A percentile compares a stretch with the other conserved stretches of the same genome.
Evolutionary conservation across 2,888 invertebrate species (phyloP).

Genomic region (Ophion slaviceki): DNA sequence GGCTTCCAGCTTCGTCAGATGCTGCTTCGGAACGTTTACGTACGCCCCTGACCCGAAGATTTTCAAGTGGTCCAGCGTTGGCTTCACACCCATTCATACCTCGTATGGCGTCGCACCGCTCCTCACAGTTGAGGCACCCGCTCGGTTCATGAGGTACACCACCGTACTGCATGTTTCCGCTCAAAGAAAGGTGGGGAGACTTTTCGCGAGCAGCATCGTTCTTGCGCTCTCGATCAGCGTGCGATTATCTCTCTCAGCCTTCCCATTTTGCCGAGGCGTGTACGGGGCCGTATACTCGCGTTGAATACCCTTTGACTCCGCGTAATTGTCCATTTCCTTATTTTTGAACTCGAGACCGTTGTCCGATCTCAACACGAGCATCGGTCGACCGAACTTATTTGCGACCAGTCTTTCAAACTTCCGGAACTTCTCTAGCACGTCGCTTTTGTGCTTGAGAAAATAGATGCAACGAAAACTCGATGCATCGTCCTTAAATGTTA

Average conservation of each 20-base stretch:
- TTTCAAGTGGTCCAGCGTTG: constrained; percentile 22
- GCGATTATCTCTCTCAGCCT: constrained; percentile 67
- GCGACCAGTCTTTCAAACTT: constrained; percentile 20
- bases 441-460: constrained; percentile 61
- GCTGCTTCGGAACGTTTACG: constrained; percentile 41
- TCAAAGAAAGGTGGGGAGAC: constrained; percentile 43
- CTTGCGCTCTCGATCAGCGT: constrained; percentile 67
- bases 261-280: constrained; percentile 68
- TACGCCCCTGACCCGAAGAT: constrained; percentile 45
- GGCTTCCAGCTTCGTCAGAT: constrained; percentile 46
- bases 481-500: constrained; percentile 66
- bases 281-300: constrained; percentile 63
- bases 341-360: constrained; percentile 23
- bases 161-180: constrained; percentile 48
- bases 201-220: constrained; percentile 64
- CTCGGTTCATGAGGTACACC: constrained; percentile 46
- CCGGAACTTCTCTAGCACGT: constrained; percentile 42
- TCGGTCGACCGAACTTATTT: constrained; percentile 1
- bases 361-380: constrained; percentile 19
- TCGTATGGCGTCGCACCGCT: constrained; percentile 40
- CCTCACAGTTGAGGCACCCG: constrained; percentile 31
- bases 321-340: constrained; percentile 47
- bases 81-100: constrained; percentile 36
- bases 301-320: constrained; percentile 30
- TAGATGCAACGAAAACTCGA: constrained; percentile 57